Percentiles rank a stretch among this genome's conserved stretches.
These are phyloP conservation scores for Prionace glauca DNA, from an alignment of 2,797 vertebrate species.

Conservation along the genomic window DNA sequence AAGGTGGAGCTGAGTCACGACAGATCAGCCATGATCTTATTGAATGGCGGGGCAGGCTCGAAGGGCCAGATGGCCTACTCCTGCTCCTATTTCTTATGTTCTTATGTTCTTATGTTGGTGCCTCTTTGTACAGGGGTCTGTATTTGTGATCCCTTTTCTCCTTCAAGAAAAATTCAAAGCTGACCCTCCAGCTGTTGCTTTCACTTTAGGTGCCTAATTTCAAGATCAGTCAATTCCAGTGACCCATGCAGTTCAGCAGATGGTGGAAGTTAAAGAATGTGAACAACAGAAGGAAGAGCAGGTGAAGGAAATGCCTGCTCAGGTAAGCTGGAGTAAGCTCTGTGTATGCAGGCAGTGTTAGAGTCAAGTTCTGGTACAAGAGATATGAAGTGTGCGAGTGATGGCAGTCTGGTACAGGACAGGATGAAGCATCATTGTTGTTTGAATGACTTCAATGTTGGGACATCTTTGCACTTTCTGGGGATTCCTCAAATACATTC, in stretches of 20 bases:
- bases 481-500: not conserved
- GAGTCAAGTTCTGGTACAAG: not conserved
- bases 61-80: too few species aligned
- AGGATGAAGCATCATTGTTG: not conserved
- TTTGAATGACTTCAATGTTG: not conserved
- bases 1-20: too few species aligned
- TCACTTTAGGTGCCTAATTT: not conserved
- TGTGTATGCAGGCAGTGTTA: not conserved
- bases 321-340: not conserved
- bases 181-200: not conserved
- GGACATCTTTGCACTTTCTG: not conserved
- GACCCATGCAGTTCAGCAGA: not conserved
- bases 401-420: not conserved
- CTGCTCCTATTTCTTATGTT: too few species aligned
- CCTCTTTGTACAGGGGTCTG: too few species aligned
- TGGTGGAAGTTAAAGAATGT: not conserved
- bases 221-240: not conserved
- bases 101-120: too few species aligned
- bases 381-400: not conserved
- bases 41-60: too few species aligned
- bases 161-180: not conserved
- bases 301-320: not conserved
- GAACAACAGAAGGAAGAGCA: not conserved
- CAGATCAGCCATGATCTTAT: too few species aligned
- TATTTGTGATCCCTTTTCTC: not conserved